Evolutionary conservation across 2,797 vertebrate genomes (phyloP).

Genomic region (Zenarchopterus dispar): DNA sequence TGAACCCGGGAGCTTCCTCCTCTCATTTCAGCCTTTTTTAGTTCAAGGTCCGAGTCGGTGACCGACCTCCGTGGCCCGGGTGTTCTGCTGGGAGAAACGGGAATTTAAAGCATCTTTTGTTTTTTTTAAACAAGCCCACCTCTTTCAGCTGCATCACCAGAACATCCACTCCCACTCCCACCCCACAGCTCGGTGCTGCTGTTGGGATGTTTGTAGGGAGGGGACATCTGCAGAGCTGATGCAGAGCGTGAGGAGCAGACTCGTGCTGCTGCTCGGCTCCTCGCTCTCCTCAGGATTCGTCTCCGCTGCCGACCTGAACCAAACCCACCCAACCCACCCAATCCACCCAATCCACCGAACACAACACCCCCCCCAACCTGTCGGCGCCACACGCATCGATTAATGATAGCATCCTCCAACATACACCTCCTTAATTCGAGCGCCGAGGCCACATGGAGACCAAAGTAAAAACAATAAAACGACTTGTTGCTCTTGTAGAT

Average conservation of each 20-base stretch:
- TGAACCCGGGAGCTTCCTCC: slow-evolving; percentile 83
- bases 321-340: slow-evolving; percentile 1
- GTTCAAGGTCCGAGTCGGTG: slow-evolving; percentile 78
- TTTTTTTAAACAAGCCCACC: slow-evolving; percentile 10
- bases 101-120: slow-evolving; percentile 35
- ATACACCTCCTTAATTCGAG: slow-evolving; percentile 5
- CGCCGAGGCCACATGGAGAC: slow-evolving; percentile 16
- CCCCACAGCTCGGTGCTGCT: slow-evolving; percentile 17
- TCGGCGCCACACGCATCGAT: slow-evolving; percentile 13
- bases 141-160: slow-evolving; percentile 34
- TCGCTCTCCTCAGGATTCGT: slow-evolving; percentile 14
- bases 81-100: slow-evolving; percentile 41
- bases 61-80: slow-evolving; percentile 45
- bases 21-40: slow-evolving; percentile 81
- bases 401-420: slow-evolving; percentile 43
- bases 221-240: slow-evolving; percentile 71
- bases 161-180: slow-evolving; percentile 15
- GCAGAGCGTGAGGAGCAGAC: slow-evolving; percentile 55
- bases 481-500: slow-evolving; percentile 32
- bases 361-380: slow-evolving; percentile 28
- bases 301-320: slow-evolving; percentile 17
- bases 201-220: slow-evolving; percentile 59
- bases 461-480: not conserved
- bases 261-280: slow-evolving; percentile 44
- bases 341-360: slow-evolving; percentile 10